Evolutionary conservation across 2,113 vertebrate genomes (phyloP), one percentile per base, ranked within the genome.

Genomic region (Nerophis lumbriciformis): DNA sequence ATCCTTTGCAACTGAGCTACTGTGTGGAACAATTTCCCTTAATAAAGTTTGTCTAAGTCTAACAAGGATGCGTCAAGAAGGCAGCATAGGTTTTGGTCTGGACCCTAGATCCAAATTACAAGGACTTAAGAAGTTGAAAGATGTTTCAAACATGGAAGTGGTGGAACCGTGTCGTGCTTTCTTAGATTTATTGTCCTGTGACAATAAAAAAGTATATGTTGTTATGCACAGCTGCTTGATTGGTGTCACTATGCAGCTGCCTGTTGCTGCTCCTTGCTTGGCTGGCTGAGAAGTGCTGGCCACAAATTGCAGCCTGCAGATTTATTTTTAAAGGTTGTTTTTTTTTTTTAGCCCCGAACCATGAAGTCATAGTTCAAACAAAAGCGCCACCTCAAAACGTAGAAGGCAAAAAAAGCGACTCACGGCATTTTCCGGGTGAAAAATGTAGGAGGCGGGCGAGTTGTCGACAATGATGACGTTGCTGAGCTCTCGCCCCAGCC

Each of bases 351-450:
- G 8, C 11, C 11, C 39, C 38, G 6, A 56, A 51, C 13, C 44
- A 55, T 54, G 13, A 61, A 45, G 8, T 54, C 48, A 36, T 56
- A 39, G 11, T 13, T 8, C 4, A 6, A 37, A 45, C 36, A 45
- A n/a, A 12, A 47, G 8, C 19, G 5, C n/a, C 6, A 2, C 8
- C 28, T 1, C 38, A 19, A 19, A 36, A 8, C 19, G n/a, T 14
- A 35, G 5, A 14, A 21, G 28, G 11, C 19, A 12, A 12, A 37
- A 53, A 28, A 28, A 28, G 4, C 5, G 59, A 96, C 95, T 94
- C 65, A 99, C 97, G 88, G 97, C 96, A 70, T 99, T 99, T 90
- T 99, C 97, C 5, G 96, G 97, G 65, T 99, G 97, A 90, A 99
- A 99, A 91, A 96, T 97, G 86, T 99, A 99, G 6, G 96, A 99